Base-by-base conservation (phyloP, 1,140 invertebrate genomes). In the Drosophila seguyi region DNA sequence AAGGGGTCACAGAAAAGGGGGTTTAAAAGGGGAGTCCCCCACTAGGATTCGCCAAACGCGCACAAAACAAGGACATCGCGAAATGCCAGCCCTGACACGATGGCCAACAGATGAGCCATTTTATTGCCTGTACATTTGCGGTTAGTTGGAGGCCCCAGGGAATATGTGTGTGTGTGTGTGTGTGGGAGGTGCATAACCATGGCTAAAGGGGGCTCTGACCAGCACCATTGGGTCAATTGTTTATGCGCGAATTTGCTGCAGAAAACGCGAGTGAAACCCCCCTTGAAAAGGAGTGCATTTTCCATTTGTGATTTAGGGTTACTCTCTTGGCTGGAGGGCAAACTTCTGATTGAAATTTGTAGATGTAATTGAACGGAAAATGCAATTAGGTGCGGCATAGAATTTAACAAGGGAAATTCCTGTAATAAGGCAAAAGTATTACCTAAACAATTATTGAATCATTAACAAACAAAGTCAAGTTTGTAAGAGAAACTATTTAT, bases 71-170 rank as follows among this genome's bases (percentile, higher is more conserved):
- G 61, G 66, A 67, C 66, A 69, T 38, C 29, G 50, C 69, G 36
- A 59, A 72, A 50, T 36, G 34, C 52, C 44, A 53, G 8, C 53
- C 62, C 58, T 67, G 72, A 50, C 42, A 61, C 59, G 65, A 75
- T 75, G 71, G 68, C 75, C 62, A 83, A 65, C 81, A 86, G 82
- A 86, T 86, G 82, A 86, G 78, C 78, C 82, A 79, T 86, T 86
- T 86, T 86, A 86, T 86, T 81, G 82, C 82, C 82, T 62, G 56
- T 68, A 59, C 76, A 80, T 68, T 83, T 83, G 81, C 55, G 81
- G 75, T 67, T 62, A 58, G 59, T 38, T 62, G 42, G 42, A 36
- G 3, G 58, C 63, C 63, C 44, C 10, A 11, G 25, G n/a, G 38
- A 31, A 42, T 29, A 39, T 47, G 34, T n/a, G 22, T 39, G 7